A percentile compares a stretch with the other conserved stretches of the same genome.
Evolutionary conservation across 2,797 vertebrate species (phyloP).

Genomic region (Cossypha dichroa): DNA sequence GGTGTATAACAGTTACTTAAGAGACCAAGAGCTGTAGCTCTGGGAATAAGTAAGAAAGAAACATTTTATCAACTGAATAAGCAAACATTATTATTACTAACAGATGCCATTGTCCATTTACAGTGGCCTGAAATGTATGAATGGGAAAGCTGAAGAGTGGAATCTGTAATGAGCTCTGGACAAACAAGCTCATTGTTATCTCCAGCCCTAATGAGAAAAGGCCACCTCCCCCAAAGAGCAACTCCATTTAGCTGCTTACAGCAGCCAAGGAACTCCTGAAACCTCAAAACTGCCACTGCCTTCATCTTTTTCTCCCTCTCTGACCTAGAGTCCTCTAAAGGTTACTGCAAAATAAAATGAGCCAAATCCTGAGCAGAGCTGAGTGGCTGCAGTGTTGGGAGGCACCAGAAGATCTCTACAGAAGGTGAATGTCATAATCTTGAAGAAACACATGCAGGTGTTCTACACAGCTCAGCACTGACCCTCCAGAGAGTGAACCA

Average conservation of each 20-base stretch:
- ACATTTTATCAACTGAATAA: conserved; percentile 48
- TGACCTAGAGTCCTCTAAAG: not conserved
- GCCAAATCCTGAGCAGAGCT: not conserved
- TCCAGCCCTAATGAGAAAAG: conserved; percentile 27
- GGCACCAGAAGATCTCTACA: not conserved
- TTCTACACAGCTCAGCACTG: not conserved
- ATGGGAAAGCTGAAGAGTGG: conserved; percentile 48
- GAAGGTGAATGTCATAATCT: not conserved
- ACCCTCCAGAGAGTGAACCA: not conserved
- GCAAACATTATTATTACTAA: conserved; percentile 47
- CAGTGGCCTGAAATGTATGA: conserved; percentile 20
- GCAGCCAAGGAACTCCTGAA: not conserved
- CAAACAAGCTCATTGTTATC: conserved; percentile 59
- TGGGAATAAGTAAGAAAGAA: conserved; percentile 11
- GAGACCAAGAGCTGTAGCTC: not conserved
- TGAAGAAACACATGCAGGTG: not conserved
- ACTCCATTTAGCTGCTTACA: not conserved
- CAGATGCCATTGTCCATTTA: conserved; percentile 21
- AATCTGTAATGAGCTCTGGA: conserved; percentile 57
- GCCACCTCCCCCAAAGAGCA: not conserved
- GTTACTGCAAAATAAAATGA: not conserved
- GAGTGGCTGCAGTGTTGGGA: not conserved
- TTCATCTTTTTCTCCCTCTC: not conserved
- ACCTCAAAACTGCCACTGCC: not conserved
- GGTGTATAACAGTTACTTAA: not conserved